Evolutionary conservation across 1,140 invertebrate species (phyloP), one percentile per base, ranked within the genome.

Genomic region (Acyrthosiphon pisum): DNA sequence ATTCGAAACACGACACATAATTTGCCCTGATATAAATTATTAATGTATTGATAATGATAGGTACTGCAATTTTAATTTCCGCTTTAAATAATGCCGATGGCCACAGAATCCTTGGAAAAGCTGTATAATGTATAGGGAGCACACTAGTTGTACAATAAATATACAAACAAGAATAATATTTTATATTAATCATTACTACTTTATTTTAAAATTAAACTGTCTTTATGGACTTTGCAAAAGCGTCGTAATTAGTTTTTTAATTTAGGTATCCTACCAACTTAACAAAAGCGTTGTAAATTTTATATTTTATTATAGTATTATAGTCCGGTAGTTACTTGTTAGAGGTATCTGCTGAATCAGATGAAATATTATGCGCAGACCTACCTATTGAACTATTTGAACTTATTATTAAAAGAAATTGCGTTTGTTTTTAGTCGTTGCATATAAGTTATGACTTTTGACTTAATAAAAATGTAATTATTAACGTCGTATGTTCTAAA

Each of bases 51-150:
- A n/a, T 76, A 84, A 84, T 84, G 23, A 84, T 84, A 84, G 23
- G 8, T 44, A 84, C 83, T 26, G 41, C 26, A 18, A 76, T 76
- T 76, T 68, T 30, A 68, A 68, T 68, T 68, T 68, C 60, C 26
- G 60, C 60, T 68, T 68, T 76, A n/a, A 76, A 76, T 6, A 37
- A 35, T 2, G 22, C 22, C 22, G 86, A 50, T 88, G 86, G 86
- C 7, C 86, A 50, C 86, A 20, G n/a, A 88, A 88, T 88, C 86
- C 86, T 88, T 88, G 86, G n/a, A 88, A 48, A 88, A 48, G 50
- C 41, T 26, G 14, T n/a, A 30, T 44, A 84, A 41, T 84, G 41
- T 84, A 41, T 37, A 23, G 37, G 23, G 37, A 41, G 22, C 23
- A 87, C 14, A 87, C 14, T 44, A 3, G 8, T 30, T 87, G 48